Evolutionary conservation across 2,888 invertebrate genomes (phyloP).

Genomic region (Pherbina coryleti): DNA sequence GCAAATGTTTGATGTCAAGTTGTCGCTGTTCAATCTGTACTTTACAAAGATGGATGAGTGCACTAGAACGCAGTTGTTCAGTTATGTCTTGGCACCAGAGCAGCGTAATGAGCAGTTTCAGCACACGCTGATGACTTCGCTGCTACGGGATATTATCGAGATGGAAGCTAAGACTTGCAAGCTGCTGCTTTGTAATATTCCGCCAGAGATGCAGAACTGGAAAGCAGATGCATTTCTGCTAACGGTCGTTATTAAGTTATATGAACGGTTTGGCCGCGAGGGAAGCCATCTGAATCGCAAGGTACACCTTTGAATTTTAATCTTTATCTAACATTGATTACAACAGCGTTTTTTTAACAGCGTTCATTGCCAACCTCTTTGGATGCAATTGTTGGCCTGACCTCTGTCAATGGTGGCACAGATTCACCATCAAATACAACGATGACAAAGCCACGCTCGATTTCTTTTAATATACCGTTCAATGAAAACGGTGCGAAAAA

Average conservation of each 20-base stretch:
- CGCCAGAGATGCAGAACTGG: not conserved
- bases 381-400: not conserved
- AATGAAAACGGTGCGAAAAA: constrained; percentile 2
- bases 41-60: constrained; percentile 42
- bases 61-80: constrained; percentile 46
- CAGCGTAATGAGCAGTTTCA: not conserved
- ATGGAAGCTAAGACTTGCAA: not conserved
- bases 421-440: not conserved
- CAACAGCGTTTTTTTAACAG: not conserved
- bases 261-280: not conserved
- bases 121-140: not conserved
- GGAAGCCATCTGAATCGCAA: not conserved
- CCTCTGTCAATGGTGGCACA: not conserved
- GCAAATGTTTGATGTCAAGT: constrained; percentile 37
- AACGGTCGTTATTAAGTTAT: not conserved
- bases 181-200: constrained; percentile 22
- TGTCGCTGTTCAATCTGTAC: constrained; percentile 53
- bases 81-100: not conserved
- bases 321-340: not conserved
- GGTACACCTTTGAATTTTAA: not conserved
- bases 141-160: not conserved
- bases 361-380: not conserved
- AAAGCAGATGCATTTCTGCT: not conserved
- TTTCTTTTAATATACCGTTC: constrained; percentile 11
- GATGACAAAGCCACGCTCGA: not conserved